phyloP scores from a whole-genome alignment of 2,797 vertebrate genomes.

The Xiphorhynchus erythropygius region DNA sequence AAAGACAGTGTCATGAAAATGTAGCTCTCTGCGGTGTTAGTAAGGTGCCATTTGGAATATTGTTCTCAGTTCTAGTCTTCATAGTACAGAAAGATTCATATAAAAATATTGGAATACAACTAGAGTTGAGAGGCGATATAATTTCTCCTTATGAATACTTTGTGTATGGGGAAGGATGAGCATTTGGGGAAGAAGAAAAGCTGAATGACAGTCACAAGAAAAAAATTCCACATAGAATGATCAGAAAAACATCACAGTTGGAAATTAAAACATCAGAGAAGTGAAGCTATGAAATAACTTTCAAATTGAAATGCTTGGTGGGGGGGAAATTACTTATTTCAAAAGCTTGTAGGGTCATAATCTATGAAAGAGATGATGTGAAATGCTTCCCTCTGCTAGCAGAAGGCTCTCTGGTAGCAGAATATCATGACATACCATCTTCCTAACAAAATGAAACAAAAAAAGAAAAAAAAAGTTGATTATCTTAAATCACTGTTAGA shows the following conservation, averaged over 20 bases:
- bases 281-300: background rate
- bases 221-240: background rate
- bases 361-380: background rate
- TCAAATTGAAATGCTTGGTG: background rate
- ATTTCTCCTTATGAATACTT: background rate
- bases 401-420: background rate
- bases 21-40: background rate
- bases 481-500: background rate
- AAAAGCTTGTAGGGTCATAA: background rate
- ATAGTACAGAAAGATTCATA: background rate
- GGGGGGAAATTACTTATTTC: fast-evolving
- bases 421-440: background rate
- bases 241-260: background rate
- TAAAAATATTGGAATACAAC: background rate
- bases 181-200: background rate
- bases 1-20: background rate
- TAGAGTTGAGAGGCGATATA: background rate
- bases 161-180: background rate
- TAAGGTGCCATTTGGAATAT: background rate
- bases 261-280: background rate
- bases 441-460: background rate
- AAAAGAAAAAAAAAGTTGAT: background rate
- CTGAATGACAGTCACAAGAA: background rate
- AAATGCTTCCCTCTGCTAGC: background rate
- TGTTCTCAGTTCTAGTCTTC: background rate